These are phyloP conservation scores for Drosophila dives DNA, from an alignment of 2,888 invertebrate genomes.

Conservation along the genomic window DNA sequence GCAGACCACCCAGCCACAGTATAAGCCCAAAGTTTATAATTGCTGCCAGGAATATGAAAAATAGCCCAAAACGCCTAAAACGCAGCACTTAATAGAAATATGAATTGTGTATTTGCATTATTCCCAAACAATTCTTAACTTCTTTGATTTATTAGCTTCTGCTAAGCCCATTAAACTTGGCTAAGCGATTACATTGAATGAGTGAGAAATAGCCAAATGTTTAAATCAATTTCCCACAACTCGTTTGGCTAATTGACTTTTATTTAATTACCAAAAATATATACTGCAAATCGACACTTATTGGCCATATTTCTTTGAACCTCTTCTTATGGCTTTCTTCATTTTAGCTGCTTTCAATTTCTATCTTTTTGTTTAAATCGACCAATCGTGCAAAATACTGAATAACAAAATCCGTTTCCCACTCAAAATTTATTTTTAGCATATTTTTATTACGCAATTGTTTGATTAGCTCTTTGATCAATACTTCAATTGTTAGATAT, in stretches of 20 bases:
- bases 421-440: not conserved
- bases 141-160: not conserved
- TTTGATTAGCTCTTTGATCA: not conserved
- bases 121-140: not conserved
- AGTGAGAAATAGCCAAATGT: not conserved
- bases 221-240: not conserved
- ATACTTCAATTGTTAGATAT: not conserved
- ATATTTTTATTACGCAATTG: not conserved
- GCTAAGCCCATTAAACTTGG: not conserved
- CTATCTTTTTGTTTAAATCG: not conserved
- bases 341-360: not conserved
- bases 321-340: not conserved
- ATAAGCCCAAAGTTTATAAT: conserved; percentile 50
- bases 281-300: not conserved
- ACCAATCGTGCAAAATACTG: not conserved
- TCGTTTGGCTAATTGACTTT: not conserved
- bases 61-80: conserved; percentile 1
- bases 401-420: not conserved
- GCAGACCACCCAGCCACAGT: conserved; percentile 71
- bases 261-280: not conserved
- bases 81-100: not conserved
- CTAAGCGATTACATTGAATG: not conserved
- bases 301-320: not conserved
- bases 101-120: not conserved
- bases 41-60: conserved; percentile 34